A percentile compares a stretch with the other conserved stretches of the same genome.
Conservation (phyloP, 2,888 invertebrate species). For the Gisinianus flammeolus region DNA sequence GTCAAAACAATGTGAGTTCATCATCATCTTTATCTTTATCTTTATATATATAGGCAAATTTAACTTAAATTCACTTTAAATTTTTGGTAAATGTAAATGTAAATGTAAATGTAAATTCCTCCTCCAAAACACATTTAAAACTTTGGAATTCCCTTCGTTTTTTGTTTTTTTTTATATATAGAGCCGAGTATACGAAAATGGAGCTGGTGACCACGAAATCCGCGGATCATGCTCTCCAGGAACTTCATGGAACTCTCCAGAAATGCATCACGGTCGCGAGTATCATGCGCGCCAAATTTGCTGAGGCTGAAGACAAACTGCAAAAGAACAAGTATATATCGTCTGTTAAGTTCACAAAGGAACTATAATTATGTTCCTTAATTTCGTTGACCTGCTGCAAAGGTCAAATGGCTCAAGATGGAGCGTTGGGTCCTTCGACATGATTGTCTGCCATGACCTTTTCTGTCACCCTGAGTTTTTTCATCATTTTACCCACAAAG, state of each 20-base stretch:
- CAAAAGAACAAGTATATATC: constrained; percentile 40
- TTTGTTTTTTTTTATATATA: background rate
- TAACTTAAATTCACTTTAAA: background rate
- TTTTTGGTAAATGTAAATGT: background rate
- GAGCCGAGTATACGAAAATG: constrained; percentile 41
- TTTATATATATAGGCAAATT: background rate
- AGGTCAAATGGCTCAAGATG: too few relatives aligned
- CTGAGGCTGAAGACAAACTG: constrained; percentile 32
- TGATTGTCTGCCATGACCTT: too few relatives aligned
- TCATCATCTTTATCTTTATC: background rate
- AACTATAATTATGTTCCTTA: background rate
- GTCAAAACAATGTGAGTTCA: constrained; percentile 27
- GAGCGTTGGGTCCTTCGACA: too few relatives aligned
- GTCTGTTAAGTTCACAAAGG: background rate
- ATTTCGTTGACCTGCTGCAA: too few relatives aligned
- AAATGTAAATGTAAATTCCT: background rate
- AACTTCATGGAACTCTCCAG: constrained; percentile 33
- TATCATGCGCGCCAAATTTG: constrained; percentile 22
- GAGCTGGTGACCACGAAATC: constrained; percentile 40
- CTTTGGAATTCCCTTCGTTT: too few relatives aligned
- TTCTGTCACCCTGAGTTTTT: background rate
- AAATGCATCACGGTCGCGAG: constrained; percentile 33
- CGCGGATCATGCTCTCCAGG: constrained; percentile 38
- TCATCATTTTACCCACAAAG: background rate
- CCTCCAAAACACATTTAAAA: background rate